A percentile compares a stretch with the other conserved stretches of the same genome.
These are phyloP conservation scores for Gadopsis bispinosus DNA, from an alignment of 2,797 vertebrate species.

Conservation along the genomic window DNA sequence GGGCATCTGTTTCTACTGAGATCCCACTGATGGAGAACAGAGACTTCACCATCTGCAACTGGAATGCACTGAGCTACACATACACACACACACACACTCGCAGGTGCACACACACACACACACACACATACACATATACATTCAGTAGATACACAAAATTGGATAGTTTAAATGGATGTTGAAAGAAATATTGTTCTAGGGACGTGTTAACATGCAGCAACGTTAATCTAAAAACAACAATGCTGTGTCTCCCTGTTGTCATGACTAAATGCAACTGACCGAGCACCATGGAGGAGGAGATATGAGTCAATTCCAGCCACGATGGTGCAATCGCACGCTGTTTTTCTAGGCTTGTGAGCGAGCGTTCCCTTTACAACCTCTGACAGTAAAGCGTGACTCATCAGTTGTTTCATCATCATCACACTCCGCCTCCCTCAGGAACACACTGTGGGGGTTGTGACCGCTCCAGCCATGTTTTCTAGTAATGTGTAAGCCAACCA, in stretches of 20 bases:
- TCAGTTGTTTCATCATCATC: conserved; percentile 75
- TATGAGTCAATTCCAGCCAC: conserved; percentile 60
- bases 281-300: conserved; percentile 28
- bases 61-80: conserved; percentile 16
- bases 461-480: conserved; percentile 67
- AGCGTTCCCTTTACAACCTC: conserved; percentile 68
- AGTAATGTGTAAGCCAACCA: conserved; percentile 61
- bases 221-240: conserved; percentile 19
- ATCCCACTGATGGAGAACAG: conserved; percentile 63
- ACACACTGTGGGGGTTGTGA: conserved; percentile 62
- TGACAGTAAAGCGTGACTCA: conserved; percentile 84
- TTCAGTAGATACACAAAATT: conserved; percentile 4
- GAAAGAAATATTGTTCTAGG: not conserved
- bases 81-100: not conserved
- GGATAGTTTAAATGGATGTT: not conserved
- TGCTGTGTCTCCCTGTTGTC: conserved; percentile 12
- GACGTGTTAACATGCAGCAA: not conserved
- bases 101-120: conserved; percentile 14
- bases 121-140: not conserved
- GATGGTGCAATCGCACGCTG: conserved; percentile 38
- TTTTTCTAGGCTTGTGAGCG: conserved; percentile 63
- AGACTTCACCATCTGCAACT: conserved; percentile 65
- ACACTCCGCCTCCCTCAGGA: conserved; percentile 62
- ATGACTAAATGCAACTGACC: conserved; percentile 52
- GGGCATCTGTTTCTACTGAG: conserved; percentile 66